Conservation (phyloP, 2,888 invertebrate species). For the Copidosoma aretas region DNA sequence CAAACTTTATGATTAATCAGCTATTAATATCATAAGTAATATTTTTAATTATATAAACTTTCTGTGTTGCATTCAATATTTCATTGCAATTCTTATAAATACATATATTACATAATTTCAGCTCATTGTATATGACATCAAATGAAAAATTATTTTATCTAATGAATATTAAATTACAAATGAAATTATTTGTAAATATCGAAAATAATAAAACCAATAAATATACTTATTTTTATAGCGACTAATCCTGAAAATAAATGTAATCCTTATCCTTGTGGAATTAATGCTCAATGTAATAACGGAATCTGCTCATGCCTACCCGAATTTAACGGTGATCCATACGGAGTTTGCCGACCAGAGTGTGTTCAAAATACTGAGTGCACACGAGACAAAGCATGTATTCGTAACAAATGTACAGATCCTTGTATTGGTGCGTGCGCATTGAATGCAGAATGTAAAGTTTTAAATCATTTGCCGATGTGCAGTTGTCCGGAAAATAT, state of each 20-base stretch:
- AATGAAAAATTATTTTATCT: too few relatives aligned
- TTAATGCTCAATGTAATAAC: constrained; percentile 68
- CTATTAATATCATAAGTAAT: too few relatives aligned
- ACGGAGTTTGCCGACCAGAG: constrained; percentile 61
- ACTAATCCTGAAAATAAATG: constrained; percentile 72
- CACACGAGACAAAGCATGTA: constrained; percentile 60
- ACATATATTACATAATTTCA: too few relatives aligned
- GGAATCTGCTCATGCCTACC: constrained; percentile 70
- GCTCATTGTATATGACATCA: too few relatives aligned
- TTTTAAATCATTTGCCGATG: constrained; percentile 69
- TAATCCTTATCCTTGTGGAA: constrained; percentile 76
- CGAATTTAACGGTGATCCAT: constrained; percentile 70
- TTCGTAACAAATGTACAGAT: constrained; percentile 62
- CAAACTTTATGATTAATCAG: neutral
- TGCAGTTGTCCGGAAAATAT: constrained; percentile 72
- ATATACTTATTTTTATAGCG: constrained; percentile 72
- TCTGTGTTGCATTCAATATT: too few relatives aligned
- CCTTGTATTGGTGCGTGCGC: constrained; percentile 82
- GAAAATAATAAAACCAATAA: neutral
- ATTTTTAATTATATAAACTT: too few relatives aligned
- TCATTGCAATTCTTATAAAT: too few relatives aligned
- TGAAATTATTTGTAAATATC: neutral
- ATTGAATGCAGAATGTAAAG: constrained; percentile 73
- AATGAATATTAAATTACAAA: too few relatives aligned
- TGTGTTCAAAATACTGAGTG: constrained; percentile 63